Evolutionary conservation across 1,140 invertebrate species (phyloP), one percentile per base, ranked within the genome.

Genomic region (Calycopis cecrops): DNA sequence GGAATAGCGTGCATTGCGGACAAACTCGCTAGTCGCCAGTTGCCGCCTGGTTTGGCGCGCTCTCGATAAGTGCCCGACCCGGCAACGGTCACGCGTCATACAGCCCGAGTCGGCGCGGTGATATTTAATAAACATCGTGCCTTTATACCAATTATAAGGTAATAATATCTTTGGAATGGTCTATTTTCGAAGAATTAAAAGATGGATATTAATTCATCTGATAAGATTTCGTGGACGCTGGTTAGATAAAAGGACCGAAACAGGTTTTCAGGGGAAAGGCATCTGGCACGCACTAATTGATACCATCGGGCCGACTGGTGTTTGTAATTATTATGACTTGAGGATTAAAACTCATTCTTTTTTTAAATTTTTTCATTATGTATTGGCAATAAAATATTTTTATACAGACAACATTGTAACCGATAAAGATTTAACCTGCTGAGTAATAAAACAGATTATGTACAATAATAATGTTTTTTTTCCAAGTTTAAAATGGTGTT

Each of bases 61-160:
- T 28, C 21, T 70, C 76, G 75, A 73, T 76, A 71, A 67, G 63
- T 71, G 72, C 62, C 59, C 59, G 21, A 28, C 21, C 21, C 21
- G 21, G 6, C 21, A 3, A 28, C 21, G 21, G 21, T 28, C 21
- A 28, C 21, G 21, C 21, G 21, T 28, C 21, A 28, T 28, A 47
- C 60, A 53, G 57, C 61, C 55, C 61, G 63, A 3, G 21, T 28
- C 6, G 2, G 21, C 2, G 21, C 21, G 21, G 69, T 72, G 73
- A 68, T 71, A 66, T 71, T 73, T 76, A 73, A 69, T 72, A 70
- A 60, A 69, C 69, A 79, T 76, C 60, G 64, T 74, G 66, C 74
- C 79, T 79, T 82, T 85, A 82, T 77, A 81, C 74, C 79, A 81
- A 85, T 82, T 82, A 82, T 63, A 76, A 85, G 78, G 79, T 82